Base-by-base conservation (phyloP, 2,888 invertebrate species). In the Colletes collaris region DNA sequence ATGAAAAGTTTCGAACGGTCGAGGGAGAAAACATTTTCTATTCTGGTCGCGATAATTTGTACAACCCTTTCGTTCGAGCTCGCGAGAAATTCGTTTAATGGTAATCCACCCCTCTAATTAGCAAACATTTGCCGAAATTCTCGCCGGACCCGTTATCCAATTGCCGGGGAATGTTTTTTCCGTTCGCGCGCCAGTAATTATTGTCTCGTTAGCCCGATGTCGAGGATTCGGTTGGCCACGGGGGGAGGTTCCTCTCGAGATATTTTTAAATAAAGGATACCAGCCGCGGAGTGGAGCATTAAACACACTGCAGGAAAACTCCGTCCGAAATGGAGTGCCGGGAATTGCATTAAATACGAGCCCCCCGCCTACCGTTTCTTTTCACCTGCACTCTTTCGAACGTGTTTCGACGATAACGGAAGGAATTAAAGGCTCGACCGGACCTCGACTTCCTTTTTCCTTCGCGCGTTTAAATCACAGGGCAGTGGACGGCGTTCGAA, bases 341-440 rank as follows among this genome's bases (percentile, higher is more conserved):
- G 13, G 63, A 67, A 77, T 77, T 66, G 73, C 58, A 73, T 77
- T 77, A 77, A 73, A 73, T 63, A 56, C 65, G 55, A 16, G 50
- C 37, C 40, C 66, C 35, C 35, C 13, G 0, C 37, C 27, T 35
- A 35, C 6, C 1, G 6, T 19, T 56, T 71, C 44, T 27, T 65
- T 13, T 40, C 58, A n/a, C 27, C 27, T 27, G 10, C 44, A 10
- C 49, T 69, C 46, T 78, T 52, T 27, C 53, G 64, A 58, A 40
- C 69, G 55, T 67, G 69, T 65, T 75, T 13, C 69, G 62, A n/a
- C 52, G 76, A 69, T 70, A 78, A 76, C 65, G 55, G 56, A 60
- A 75, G 65, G 60, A 69, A 66, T 70, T 70, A 76, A 70, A 76
- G 53, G 56, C 78, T 53, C 50, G 67, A 55, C 59, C 7, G 44